phyloP scores from a whole-genome alignment of 2,888 invertebrate species.

The Drosophila paranaensis region DNA sequence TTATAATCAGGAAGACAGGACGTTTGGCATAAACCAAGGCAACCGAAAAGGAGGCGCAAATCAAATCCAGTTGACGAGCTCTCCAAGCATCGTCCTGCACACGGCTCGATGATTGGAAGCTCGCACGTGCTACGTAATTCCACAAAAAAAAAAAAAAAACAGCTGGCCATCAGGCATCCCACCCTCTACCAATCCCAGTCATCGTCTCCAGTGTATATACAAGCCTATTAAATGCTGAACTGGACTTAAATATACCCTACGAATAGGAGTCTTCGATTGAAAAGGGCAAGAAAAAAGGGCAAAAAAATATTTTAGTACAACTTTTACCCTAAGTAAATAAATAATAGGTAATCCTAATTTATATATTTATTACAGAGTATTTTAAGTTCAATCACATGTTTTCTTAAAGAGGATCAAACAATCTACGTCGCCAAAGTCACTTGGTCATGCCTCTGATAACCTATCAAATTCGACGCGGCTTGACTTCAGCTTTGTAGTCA shows the following conservation, averaged over 20 bases:
- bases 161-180: slow-evolving; percentile 32
- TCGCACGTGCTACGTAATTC: slow-evolving; percentile 56
- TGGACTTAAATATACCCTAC: slow-evolving; percentile 5
- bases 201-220: neutral
- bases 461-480: slow-evolving; percentile 26
- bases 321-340: neutral
- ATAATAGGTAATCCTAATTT: no score
- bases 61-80: slow-evolving; percentile 60
- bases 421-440: slow-evolving; percentile 13
- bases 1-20: slow-evolving; percentile 41
- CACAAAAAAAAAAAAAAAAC: slow-evolving; percentile 22
- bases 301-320: neutral
- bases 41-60: slow-evolving; percentile 47
- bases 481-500: slow-evolving; percentile 25
- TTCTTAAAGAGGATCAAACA: neutral
- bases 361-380: slow-evolving; percentile 17
- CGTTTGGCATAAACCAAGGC: slow-evolving; percentile 23
- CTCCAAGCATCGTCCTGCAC: slow-evolving; percentile 22
- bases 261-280: neutral
- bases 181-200: neutral
- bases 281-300: neutral
- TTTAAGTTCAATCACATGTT: neutral
- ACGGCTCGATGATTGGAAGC: slow-evolving; percentile 37
- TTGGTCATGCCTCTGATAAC: slow-evolving; percentile 27
- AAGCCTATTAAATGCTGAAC: neutral